Evolutionary conservation across 2,113 vertebrate genomes (phyloP).

Genomic region (Eublepharis macularius): DNA sequence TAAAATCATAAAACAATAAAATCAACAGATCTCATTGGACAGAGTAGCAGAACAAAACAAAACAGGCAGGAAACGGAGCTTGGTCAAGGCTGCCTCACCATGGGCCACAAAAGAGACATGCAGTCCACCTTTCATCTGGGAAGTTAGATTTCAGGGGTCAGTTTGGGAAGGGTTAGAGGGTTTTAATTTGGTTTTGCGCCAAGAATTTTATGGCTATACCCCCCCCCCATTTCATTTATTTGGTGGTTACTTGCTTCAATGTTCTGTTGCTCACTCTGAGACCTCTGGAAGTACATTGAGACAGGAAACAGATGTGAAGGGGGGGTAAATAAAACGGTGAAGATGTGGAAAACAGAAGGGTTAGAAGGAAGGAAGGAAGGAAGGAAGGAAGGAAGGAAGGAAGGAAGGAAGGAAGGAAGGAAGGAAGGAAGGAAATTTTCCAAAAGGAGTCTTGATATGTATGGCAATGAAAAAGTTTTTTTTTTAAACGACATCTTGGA

Average conservation of each 20-base stretch:
- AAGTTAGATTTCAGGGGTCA: not conserved
- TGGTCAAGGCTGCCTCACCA: not conserved
- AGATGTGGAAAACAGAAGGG: conserved; percentile 10
- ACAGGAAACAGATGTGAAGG: conserved; percentile 4
- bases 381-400: conserved; percentile 23
- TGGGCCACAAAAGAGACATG: too few species aligned
- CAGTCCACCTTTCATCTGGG: not conserved
- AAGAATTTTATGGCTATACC: not conserved
- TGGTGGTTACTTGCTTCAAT: not conserved
- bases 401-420: not conserved
- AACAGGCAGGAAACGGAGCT: too few species aligned
- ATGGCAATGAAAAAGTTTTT: not conserved
- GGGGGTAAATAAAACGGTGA: conserved; percentile 45
- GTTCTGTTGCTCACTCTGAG: not conserved
- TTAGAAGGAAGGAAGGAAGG: not conserved
- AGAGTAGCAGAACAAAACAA: not conserved
- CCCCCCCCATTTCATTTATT: not conserved
- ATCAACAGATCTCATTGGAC: not conserved
- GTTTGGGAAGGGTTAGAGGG: not conserved
- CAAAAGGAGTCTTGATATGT: not conserved
- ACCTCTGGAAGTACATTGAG: too few species aligned
- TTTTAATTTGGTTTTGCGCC: not conserved
- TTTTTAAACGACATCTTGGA: conserved; percentile 54
- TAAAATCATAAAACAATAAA: too few species aligned
- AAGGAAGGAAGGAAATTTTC: not conserved